A percentile compares a stretch with the other conserved stretches of the same genome.
Conservation (phyloP, 2,888 invertebrate genomes). For the Drosophila tanythrix region DNA sequence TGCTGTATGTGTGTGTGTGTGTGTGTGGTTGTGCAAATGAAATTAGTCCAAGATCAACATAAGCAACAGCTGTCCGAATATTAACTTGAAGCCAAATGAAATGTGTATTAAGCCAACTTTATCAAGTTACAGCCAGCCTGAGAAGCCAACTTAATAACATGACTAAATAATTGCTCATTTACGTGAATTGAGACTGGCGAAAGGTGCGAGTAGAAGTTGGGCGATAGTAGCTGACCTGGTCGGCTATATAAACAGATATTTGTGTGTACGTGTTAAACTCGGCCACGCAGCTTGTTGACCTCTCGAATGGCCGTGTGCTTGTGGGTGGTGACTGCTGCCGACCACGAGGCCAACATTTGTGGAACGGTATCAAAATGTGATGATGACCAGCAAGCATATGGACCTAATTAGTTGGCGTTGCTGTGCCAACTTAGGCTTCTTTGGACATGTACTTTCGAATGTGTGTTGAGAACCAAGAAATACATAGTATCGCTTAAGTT, state of each 20-base stretch:
- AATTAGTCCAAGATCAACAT: slow-evolving; percentile 41
- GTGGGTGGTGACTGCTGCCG: not conserved
- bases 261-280: slow-evolving; percentile 53
- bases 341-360: slow-evolving; percentile 61
- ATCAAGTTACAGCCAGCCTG: slow-evolving; percentile 43
- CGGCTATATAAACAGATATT: not conserved
- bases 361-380: slow-evolving; percentile 47
- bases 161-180: slow-evolving; percentile 74
- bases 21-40: slow-evolving; percentile 25
- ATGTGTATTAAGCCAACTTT: slow-evolving; percentile 38
- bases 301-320: slow-evolving; percentile 18
- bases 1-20: not conserved
- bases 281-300: slow-evolving; percentile 63
- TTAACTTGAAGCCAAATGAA: slow-evolving; percentile 31
- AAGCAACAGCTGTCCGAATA: slow-evolving; percentile 30
- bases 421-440: slow-evolving; percentile 19
- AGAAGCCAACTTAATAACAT: slow-evolving; percentile 49
- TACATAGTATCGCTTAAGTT: not conserved
- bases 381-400: slow-evolving; percentile 27
- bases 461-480: not conserved
- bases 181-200: slow-evolving; percentile 51
- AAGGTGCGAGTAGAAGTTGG: not conserved
- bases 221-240: not conserved
- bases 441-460: not conserved
- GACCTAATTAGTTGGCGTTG: slow-evolving; percentile 65